Percentiles rank a stretch among this genome's conserved stretches.
These are phyloP conservation scores for Chloroceryle amazona DNA, from an alignment of 2,797 vertebrate species.

Conservation along the genomic window DNA sequence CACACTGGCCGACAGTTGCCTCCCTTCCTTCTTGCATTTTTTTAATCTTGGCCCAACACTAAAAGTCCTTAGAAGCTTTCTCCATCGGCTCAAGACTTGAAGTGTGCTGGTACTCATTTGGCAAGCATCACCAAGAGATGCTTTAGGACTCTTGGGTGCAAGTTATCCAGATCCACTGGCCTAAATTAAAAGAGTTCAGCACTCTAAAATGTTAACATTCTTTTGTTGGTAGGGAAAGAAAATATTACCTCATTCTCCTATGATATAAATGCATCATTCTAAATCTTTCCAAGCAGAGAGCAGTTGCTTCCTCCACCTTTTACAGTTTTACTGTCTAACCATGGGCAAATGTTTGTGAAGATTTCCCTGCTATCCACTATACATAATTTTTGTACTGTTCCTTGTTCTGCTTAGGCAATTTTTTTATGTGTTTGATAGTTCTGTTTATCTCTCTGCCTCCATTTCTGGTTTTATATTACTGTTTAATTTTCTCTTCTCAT, in stretches of 20 bases:
- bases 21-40: background rate
- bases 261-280: background rate
- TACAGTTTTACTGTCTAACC: background rate
- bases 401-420: background rate
- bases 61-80: conserved; percentile 3
- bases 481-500: background rate
- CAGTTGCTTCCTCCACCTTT: background rate
- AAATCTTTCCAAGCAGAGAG: conserved; percentile 13
- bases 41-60: background rate
- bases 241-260: conserved; percentile 21
- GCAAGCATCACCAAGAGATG: background rate
- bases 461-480: background rate
- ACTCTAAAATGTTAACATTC: background rate
- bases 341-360: background rate
- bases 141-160: background rate
- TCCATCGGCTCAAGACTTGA: background rate
- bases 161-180: conserved; percentile 5
- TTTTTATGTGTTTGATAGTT: background rate
- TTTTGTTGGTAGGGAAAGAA: conserved; percentile 5
- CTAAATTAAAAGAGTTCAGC: background rate
- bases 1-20: background rate
- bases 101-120: background rate
- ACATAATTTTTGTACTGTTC: background rate
- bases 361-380: background rate
- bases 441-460: background rate